phyloP scores from a whole-genome alignment of 2,797 vertebrate species.

The Limosa lapponica region DNA sequence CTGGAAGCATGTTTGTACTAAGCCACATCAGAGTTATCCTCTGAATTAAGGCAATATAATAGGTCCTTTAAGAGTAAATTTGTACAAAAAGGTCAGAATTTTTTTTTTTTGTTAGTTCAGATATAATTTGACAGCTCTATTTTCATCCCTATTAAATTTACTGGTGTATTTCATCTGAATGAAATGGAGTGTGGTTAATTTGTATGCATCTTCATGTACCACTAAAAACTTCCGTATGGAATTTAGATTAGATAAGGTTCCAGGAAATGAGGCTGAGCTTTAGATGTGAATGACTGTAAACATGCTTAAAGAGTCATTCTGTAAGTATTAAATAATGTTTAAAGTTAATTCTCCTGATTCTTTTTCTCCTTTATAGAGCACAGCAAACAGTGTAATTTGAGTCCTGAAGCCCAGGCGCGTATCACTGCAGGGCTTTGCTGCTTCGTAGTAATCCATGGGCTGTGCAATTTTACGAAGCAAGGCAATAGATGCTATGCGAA shows the following conservation, averaged over 20 bases:
- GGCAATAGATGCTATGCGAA: background rate
- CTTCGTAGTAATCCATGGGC: background rate
- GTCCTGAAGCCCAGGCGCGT: background rate
- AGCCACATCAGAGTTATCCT: slow-evolving; percentile 34
- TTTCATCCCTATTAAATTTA: background rate
- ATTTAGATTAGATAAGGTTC: slow-evolving; percentile 46
- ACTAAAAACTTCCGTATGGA: slow-evolving; percentile 20
- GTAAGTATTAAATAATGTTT: background rate
- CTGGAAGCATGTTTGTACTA: background rate
- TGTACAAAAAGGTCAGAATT: background rate
- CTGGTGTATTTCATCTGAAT: slow-evolving; percentile 8
- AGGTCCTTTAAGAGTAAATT: background rate
- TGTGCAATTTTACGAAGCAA: background rate
- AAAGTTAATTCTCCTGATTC: background rate
- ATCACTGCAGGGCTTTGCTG: background rate
- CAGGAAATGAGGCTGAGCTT: slow-evolving; percentile 31
- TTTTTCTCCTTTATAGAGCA: background rate
- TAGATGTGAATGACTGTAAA: slow-evolving; percentile 25
- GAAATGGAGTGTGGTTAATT: slow-evolving; percentile 9
- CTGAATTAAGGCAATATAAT: background rate
- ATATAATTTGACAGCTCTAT: background rate
- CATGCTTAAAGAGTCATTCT: background rate
- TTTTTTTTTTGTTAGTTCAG: background rate
- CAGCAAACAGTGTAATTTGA: background rate
- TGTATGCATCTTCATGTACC: background rate